These are phyloP conservation scores for Halichoeres trimaculatus DNA, from an alignment of 2,113 vertebrate species.

Conservation along the genomic window DNA sequence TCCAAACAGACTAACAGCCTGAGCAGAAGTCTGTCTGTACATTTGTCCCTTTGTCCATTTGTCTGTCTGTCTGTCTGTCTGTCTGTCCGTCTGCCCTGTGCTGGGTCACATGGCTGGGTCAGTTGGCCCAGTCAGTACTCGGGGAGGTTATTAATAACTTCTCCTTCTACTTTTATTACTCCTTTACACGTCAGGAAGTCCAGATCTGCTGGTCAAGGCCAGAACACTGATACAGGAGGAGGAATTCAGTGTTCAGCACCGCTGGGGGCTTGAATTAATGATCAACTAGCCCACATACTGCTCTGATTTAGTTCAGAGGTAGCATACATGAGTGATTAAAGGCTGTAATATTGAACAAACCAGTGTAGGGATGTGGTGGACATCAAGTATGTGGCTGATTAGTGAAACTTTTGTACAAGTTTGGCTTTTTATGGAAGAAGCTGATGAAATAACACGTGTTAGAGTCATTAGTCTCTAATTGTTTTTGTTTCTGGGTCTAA, in stretches of 20 bases:
- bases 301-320: neutral
- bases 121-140: slow-evolving; percentile 61
- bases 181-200: slow-evolving; percentile 73
- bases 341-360: neutral
- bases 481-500: slow-evolving; percentile 12
- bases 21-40: slow-evolving; percentile 68
- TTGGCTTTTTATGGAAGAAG: neutral
- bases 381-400: neutral
- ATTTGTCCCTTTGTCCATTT: too few species aligned
- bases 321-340: slow-evolving; percentile 38
- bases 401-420: neutral
- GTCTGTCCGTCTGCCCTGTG: slow-evolving; percentile 21
- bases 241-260: slow-evolving; percentile 61
- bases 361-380: neutral
- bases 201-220: slow-evolving; percentile 71
- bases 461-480: slow-evolving; percentile 9
- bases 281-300: slow-evolving; percentile 17
- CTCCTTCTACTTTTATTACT: slow-evolving; percentile 69
- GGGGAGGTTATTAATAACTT: slow-evolving; percentile 74
- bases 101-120: slow-evolving; percentile 68
- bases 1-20: neutral
- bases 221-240: slow-evolving; percentile 60
- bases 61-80: slow-evolving; percentile 25
- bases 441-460: slow-evolving; percentile 1
- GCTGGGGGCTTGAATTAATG: slow-evolving; percentile 49